These are phyloP conservation scores for Trachelus stipa DNA, from an alignment of 2,888 invertebrate genomes.

Conservation along the genomic window DNA sequence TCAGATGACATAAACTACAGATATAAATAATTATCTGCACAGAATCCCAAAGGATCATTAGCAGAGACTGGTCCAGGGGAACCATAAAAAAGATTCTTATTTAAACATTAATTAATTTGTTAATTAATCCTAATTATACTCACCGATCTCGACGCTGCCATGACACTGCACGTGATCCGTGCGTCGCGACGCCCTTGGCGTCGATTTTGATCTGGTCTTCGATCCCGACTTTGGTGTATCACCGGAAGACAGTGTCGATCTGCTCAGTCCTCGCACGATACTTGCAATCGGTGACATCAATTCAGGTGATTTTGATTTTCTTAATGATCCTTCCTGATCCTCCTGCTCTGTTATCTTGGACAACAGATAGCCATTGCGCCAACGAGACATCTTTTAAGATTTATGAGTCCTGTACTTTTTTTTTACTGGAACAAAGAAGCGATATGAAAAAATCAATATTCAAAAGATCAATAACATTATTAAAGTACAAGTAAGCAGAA, in stretches of 20 bases:
- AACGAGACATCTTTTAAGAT: slow-evolving; percentile 15
- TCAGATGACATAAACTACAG: not conserved
- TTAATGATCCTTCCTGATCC: slow-evolving; percentile 18
- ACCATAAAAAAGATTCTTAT: not conserved
- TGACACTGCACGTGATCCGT: not conserved
- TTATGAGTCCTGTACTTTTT: not conserved
- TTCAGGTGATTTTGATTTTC: slow-evolving; percentile 1
- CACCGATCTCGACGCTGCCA: not conserved
- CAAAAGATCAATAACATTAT: not conserved
- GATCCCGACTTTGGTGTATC: slow-evolving; percentile 23
- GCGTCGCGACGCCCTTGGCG: slow-evolving; percentile 1
- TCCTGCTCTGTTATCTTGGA: slow-evolving; percentile 30
- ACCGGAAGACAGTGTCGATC: slow-evolving; percentile 40
- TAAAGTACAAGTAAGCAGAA: not conserved
- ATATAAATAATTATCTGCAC: not conserved
- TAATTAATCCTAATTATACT: not conserved
- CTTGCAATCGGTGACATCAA: slow-evolving; percentile 47
- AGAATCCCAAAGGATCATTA: not conserved
- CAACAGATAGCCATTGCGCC: slow-evolving; percentile 16
- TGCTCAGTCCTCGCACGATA: slow-evolving; percentile 44
- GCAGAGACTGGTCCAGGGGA: not conserved
- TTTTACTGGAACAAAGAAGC: not conserved
- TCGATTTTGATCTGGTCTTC: slow-evolving; percentile 7
- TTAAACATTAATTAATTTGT: not conserved
- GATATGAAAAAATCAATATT: not conserved